Conservation (phyloP, 1,140 invertebrate genomes). For the Arion vulgaris region DNA sequence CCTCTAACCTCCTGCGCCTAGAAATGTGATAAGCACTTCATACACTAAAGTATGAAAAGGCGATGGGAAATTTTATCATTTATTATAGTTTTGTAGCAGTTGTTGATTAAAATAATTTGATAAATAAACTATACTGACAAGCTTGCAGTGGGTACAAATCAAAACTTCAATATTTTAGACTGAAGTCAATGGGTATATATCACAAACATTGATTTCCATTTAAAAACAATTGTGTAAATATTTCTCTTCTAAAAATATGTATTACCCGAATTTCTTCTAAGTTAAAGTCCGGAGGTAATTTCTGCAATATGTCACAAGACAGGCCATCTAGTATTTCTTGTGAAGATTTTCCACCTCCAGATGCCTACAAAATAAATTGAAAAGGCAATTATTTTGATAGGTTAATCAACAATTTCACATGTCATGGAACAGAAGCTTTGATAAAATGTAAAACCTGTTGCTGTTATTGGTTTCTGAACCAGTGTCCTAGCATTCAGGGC, state of each 20-base stretch:
- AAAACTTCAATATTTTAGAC: too few species aligned
- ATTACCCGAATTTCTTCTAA: slow-evolving; percentile 73
- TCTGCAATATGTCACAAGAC: slow-evolving; percentile 71
- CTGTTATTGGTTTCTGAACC: too few species aligned
- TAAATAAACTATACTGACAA: too few species aligned
- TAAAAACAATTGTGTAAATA: background rate
- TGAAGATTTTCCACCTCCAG: slow-evolving; percentile 70
- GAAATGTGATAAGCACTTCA: too few species aligned
- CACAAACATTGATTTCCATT: background rate
- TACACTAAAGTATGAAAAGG: too few species aligned
- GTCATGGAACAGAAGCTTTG: too few species aligned
- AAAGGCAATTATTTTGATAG: background rate
- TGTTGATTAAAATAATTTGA: too few species aligned
- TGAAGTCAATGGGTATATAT: background rate
- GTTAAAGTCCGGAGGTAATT: slow-evolving; percentile 72
- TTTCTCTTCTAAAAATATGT: background rate
- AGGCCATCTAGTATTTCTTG: slow-evolving; percentile 71
- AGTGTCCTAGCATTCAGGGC: too few species aligned
- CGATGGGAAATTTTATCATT: too few species aligned
- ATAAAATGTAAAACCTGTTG: too few species aligned
- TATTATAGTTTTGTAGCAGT: too few species aligned
- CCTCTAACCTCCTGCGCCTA: too few species aligned
- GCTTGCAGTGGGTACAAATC: background rate
- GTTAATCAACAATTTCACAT: background rate
- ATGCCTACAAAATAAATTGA: slow-evolving; percentile 56